Evolutionary conservation across 2,113 vertebrate species (phyloP).

Genomic region (Triplophysa siluroides): DNA sequence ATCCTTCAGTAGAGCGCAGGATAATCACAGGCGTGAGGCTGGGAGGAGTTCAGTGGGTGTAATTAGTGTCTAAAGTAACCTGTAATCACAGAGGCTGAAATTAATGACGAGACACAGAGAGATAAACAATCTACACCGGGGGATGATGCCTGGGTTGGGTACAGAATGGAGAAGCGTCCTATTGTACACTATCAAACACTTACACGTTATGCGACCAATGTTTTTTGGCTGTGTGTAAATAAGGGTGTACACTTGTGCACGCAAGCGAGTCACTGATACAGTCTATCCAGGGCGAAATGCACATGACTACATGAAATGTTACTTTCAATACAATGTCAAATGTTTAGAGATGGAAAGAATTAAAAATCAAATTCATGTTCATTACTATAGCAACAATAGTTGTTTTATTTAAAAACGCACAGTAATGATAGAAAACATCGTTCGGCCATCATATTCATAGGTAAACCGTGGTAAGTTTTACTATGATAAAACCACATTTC

Average conservation of each 20-base stretch:
- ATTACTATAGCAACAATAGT: no score
- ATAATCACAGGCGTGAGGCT: conserved; percentile 26
- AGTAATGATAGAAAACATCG: no score
- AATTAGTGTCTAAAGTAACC: conserved; percentile 55
- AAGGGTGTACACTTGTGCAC: neutral
- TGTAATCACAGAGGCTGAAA: conserved; percentile 52
- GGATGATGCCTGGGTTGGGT: conserved; percentile 19
- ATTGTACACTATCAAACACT: neutral
- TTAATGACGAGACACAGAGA: conserved; percentile 47
- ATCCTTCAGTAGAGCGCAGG: conserved; percentile 17
- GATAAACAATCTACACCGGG: conserved; percentile 43
- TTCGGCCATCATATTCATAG: no score
- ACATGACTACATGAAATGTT: neutral
- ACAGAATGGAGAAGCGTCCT: conserved; percentile 16
- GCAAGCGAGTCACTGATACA: neutral
- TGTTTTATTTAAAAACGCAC: no score
- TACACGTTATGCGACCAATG: neutral
- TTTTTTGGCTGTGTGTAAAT: conserved; percentile 5
- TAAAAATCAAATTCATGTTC: neutral
- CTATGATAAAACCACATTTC: neutral
- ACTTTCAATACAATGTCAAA: neutral
- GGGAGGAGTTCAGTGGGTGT: conserved; percentile 50
- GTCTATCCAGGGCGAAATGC: neutral
- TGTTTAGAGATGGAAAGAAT: neutral
- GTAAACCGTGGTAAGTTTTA: no score